Evolutionary conservation across 1,140 invertebrate genomes (phyloP).

Genomic region (Brachionus sp.): DNA sequence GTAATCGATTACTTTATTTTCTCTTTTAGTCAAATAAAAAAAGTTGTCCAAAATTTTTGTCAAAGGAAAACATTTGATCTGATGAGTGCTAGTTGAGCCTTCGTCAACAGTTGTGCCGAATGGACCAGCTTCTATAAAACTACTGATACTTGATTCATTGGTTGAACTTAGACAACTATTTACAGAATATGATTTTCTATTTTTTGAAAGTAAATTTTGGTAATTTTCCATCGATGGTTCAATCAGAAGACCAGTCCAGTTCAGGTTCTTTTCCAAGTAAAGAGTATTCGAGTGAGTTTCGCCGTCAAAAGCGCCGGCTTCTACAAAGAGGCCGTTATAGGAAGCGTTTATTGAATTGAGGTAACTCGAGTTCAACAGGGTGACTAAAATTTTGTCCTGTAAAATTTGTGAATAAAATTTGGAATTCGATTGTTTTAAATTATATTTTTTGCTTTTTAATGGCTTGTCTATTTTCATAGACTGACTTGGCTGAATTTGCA

Average conservation of each 20-base stretch:
- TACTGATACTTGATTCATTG: background rate
- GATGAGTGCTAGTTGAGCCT: background rate
- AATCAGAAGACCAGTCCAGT: conserved; percentile 71
- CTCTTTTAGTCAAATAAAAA: background rate
- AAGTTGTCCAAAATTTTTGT: background rate
- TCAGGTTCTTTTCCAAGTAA: conserved; percentile 67
- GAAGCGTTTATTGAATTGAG: conserved; percentile 11
- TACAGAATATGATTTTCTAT: conserved; percentile 39
- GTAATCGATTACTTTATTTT: conserved; percentile 48
- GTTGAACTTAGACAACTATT: background rate
- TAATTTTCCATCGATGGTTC: conserved; percentile 68
- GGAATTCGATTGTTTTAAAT: background rate
- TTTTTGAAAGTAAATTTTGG: conserved; percentile 55
- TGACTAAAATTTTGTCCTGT: background rate
- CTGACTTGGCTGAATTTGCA: background rate
- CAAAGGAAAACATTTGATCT: conserved; percentile 13
- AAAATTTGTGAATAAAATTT: conserved; percentile 42
- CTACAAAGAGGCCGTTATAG: conserved; percentile 60
- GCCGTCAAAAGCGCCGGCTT: conserved; percentile 64
- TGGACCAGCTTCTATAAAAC: background rate
- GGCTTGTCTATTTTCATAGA: background rate
- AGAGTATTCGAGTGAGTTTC: conserved; percentile 65
- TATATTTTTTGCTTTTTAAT: background rate
- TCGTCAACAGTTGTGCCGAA: background rate
- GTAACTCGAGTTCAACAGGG: background rate